Evolutionary conservation across 2,113 vertebrate species (phyloP), one percentile per base, ranked within the genome.

Genomic region (Tretioscincus oriximinensis): DNA sequence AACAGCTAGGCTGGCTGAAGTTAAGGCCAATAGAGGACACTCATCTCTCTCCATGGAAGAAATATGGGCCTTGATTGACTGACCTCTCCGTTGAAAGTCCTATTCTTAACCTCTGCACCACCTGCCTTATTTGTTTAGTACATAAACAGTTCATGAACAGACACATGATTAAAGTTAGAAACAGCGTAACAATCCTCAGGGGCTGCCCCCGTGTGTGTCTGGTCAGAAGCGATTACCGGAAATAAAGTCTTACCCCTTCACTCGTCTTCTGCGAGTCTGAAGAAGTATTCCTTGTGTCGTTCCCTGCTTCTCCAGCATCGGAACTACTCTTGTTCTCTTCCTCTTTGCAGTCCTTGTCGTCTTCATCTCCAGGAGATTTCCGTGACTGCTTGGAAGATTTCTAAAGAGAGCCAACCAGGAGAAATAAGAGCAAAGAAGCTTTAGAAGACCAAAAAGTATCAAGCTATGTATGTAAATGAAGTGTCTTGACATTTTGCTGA

Each of bases 311-410:
- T 84, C 97, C 97, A 70, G 95, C 96, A 90, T 98, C 97, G 16
- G 96, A 98, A 83, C 96, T 95, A 73, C 97, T 98, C 95, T 97
- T 99, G 92, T 97, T 97, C 88, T 97, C 96, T n/a, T 97, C 97
- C 77, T 97, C 97, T 95, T 98, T 98, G 88, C 96, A 95, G 67
- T 99, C 98, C 90, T 98, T 98, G 85, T 98, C 97, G 93, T 97
- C 95, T 88, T 98, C 96, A 61, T 98, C 97, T 87, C 93, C 97
- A 68, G 97, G 96, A 81, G 97, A 97, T 92, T 97, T 97, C 95
- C 97, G 95, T 75, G 96, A 98, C 93, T 97, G 95, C 94, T 99
- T 98, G 73, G 96, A 97, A 76, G 97, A 97, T 94, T 97, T 98
- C 97, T 99, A 89, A 86, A 89, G 81, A 10, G 24, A 84, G 88